phyloP scores from a whole-genome alignment of 2,797 vertebrate genomes.

The Sebastes cheni region DNA sequence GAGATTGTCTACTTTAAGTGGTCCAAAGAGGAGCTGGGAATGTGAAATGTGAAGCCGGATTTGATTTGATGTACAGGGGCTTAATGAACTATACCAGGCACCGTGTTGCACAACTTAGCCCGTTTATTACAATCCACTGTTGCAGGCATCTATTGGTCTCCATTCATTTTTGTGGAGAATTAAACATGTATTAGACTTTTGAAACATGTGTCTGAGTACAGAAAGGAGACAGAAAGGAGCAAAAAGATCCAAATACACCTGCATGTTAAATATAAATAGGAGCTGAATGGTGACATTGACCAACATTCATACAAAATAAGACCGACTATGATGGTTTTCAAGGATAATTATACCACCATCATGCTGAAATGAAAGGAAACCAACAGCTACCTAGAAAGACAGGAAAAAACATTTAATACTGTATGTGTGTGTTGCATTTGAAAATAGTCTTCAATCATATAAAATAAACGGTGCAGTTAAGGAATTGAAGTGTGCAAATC shows the following conservation, averaged over 20 bases:
- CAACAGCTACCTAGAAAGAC: background rate
- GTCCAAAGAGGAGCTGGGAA: slow-evolving; percentile 2
- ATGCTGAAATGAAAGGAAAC: background rate
- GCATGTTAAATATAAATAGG: background rate
- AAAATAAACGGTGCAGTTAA: background rate
- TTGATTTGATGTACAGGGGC: background rate
- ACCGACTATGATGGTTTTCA: background rate
- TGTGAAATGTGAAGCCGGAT: slow-evolving; percentile 4
- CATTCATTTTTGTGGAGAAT: background rate
- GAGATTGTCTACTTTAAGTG: slow-evolving; percentile 43
- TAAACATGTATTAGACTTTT: background rate
- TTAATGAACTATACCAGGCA: background rate
- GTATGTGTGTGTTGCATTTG: background rate
- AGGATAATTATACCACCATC: background rate
- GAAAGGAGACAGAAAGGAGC: background rate
- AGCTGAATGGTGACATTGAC: no score
- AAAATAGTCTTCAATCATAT: background rate
- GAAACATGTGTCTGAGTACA: background rate
- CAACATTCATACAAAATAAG: background rate
- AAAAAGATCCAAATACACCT: background rate
- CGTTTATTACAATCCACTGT: background rate
- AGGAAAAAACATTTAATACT: background rate
- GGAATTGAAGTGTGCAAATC: background rate
- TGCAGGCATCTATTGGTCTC: background rate
- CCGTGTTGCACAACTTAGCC: background rate